Evolutionary conservation across 2,797 vertebrate species (phyloP).

Genomic region (Silurus lanzhouensis): DNA sequence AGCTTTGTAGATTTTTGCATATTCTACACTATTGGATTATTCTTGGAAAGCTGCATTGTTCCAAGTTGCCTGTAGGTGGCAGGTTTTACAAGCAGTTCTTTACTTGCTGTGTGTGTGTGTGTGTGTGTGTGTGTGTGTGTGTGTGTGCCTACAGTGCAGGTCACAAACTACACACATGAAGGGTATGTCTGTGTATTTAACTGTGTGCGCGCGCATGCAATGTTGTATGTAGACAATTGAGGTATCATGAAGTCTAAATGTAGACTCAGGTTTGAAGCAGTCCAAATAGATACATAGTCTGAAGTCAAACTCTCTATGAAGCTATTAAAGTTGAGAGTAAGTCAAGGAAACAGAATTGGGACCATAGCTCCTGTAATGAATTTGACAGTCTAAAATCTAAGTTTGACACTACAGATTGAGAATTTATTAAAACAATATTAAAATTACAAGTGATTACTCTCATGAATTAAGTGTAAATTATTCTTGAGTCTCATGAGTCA

Average conservation of each 20-base stretch:
- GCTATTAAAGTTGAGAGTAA: background rate
- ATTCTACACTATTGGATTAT: background rate
- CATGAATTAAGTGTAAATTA: background rate
- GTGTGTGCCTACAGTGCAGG: background rate
- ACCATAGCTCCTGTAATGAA: background rate
- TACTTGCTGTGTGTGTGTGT: background rate
- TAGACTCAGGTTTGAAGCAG: background rate
- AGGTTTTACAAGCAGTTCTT: constrained; percentile 65
- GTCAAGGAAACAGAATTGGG: background rate
- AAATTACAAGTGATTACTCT: too few relatives aligned
- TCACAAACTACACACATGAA: background rate
- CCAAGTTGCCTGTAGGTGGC: constrained; percentile 68
- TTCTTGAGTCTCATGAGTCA: too few relatives aligned
- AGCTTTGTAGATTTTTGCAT: background rate
- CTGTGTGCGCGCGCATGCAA: background rate
- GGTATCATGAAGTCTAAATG: background rate
- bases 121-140: too few relatives aligned
- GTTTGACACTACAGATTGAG: background rate
- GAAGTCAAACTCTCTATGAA: background rate
- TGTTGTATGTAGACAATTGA: background rate
- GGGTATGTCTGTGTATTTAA: background rate
- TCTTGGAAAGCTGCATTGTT: constrained; percentile 28
- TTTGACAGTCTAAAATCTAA: too few relatives aligned
- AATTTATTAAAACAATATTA: background rate
- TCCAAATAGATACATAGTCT: background rate